A percentile compares a stretch with the other conserved stretches of the same genome.
Evolutionary conservation across 2,888 invertebrate species (phyloP).

Genomic region (Parnassius apollo): DNA sequence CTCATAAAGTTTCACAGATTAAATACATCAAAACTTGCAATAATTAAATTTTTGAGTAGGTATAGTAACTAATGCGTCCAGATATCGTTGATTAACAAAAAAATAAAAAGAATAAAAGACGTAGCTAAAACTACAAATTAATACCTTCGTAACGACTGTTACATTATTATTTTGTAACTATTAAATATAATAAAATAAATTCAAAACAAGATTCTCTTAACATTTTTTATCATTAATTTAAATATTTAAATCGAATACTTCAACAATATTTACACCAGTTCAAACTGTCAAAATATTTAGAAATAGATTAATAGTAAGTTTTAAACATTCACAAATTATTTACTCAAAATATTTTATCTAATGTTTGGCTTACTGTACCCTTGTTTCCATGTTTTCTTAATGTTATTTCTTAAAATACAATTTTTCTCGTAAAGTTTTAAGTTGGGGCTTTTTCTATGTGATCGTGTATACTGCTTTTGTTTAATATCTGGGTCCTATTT

Average conservation of each 20-base stretch:
- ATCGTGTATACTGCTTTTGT: slow-evolving; percentile 47
- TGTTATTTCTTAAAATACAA: slow-evolving; percentile 34
- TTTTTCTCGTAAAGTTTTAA: slow-evolving; percentile 42
- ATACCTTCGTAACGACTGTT: too few species aligned
- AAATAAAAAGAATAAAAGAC: too few species aligned
- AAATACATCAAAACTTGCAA: too few species aligned
- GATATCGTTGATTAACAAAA: too few species aligned
- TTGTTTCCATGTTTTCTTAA: slow-evolving; percentile 56
- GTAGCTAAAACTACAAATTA: too few species aligned
- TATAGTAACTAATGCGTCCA: too few species aligned
- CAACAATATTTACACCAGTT: background rate
- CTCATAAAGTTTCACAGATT: too few species aligned
- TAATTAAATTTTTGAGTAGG: too few species aligned
- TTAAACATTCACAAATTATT: slow-evolving; percentile 20
- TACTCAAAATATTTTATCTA: slow-evolving; percentile 32
- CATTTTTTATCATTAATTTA: background rate
- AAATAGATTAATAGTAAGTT: background rate
- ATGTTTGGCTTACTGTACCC: slow-evolving; percentile 54
- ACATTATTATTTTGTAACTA: too few species aligned
- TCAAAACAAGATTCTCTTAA: background rate
- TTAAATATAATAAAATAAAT: too few species aligned
- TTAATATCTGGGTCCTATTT: slow-evolving; percentile 80
- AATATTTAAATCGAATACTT: background rate
- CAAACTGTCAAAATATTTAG: background rate
- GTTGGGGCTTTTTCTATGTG: slow-evolving; percentile 68